phyloP scores from a whole-genome alignment of 2,797 vertebrate genomes.

The Enteromius anoplus region DNA sequence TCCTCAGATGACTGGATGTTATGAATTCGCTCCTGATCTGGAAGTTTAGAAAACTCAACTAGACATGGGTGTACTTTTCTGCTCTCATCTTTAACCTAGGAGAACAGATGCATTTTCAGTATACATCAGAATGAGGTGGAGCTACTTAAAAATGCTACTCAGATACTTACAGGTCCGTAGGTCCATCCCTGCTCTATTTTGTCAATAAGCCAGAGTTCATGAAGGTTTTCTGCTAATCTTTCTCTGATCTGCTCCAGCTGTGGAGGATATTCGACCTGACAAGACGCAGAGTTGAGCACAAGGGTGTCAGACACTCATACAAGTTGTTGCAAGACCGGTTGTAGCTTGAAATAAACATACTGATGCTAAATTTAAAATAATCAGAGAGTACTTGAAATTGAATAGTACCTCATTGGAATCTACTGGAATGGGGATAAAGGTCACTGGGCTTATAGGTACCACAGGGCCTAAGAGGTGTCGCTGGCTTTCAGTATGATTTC shows the following conservation, averaged over 20 bases:
- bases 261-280: conserved; percentile 85
- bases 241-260: conserved; percentile 90
- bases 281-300: background rate
- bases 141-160: background rate
- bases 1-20: conserved; percentile 89
- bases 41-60: conserved; percentile 89
- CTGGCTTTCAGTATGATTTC: conserved; percentile 75
- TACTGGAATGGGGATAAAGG: conserved; percentile 87
- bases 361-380: conserved; percentile 15
- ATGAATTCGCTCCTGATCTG: conserved; percentile 89
- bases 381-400: background rate
- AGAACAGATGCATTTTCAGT: conserved; percentile 38
- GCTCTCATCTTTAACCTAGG: conserved; percentile 88
- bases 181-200: conserved; percentile 93
- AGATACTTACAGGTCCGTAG: conserved; percentile 82
- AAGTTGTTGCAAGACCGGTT: background rate
- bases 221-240: conserved; percentile 92
- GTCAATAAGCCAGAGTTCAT: conserved; percentile 94
- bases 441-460: conserved; percentile 80
- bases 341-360: background rate
- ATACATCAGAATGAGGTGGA: background rate
- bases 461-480: conserved; percentile 84
- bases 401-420: conserved; percentile 87
- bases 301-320: background rate
- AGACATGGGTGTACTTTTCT: conserved; percentile 88